Conservation (phyloP, 2,888 invertebrate species). For the Hetaerina titia region DNA sequence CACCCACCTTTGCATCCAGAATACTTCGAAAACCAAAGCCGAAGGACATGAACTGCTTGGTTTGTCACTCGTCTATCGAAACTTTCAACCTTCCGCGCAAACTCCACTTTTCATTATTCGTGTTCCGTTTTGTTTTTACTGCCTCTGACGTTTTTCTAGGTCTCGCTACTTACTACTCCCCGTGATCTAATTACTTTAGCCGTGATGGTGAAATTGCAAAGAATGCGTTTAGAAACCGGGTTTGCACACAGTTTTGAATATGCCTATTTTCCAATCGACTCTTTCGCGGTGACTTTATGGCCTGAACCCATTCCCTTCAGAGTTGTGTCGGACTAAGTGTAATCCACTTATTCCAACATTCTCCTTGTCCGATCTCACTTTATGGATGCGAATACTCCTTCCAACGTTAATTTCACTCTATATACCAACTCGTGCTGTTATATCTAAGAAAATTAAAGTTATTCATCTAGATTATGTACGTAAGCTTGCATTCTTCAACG, state of each 20-base stretch:
- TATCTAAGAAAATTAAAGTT: too few relatives aligned
- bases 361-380: background rate
- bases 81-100: background rate
- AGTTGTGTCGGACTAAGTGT: background rate
- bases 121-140: background rate
- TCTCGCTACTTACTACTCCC: background rate
- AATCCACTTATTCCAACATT: background rate
- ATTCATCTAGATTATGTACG: too few relatives aligned
- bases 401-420: too few relatives aligned
- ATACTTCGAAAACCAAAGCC: slow-evolving; percentile 20
- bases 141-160: too few relatives aligned
- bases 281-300: too few relatives aligned
- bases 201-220: background rate
- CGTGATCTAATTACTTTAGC: background rate
- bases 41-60: background rate
- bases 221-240: background rate
- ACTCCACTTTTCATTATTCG: background rate
- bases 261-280: too few relatives aligned
- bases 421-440: too few relatives aligned
- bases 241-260: too few relatives aligned
- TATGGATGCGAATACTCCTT: too few relatives aligned
- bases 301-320: too few relatives aligned
- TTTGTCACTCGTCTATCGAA: background rate
- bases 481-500: too few relatives aligned
- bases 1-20: background rate